Evolutionary conservation across 2,113 vertebrate species (phyloP).

Genomic region (Carollia perspicillata): DNA sequence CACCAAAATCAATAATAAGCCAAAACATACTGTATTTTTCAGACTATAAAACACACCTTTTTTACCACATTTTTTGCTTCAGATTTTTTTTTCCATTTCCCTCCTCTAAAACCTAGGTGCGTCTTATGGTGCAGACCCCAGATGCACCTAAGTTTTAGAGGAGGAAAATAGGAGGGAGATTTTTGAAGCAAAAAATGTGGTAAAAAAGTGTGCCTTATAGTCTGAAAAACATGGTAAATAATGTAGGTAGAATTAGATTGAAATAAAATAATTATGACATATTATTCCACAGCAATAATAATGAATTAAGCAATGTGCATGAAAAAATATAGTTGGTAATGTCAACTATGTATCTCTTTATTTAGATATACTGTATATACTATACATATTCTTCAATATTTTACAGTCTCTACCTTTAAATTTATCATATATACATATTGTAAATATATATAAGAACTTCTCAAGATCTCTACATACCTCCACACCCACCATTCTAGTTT

Average conservation of each 20-base stretch:
- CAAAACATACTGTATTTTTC: background rate
- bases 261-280: background rate
- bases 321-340: background rate
- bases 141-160: too few species aligned
- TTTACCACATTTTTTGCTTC: too few species aligned
- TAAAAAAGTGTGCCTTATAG: too few species aligned
- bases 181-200: too few species aligned
- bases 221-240: background rate
- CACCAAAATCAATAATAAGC: background rate
- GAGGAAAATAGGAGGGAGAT: too few species aligned
- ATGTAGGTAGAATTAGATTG: background rate
- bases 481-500: background rate
- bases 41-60: too few species aligned
- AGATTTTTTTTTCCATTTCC: too few species aligned
- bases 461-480: background rate
- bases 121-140: too few species aligned
- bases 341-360: background rate
- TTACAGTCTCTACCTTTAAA: background rate
- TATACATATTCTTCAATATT: background rate
- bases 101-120: too few species aligned
- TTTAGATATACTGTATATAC: background rate
- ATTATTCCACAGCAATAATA: background rate
- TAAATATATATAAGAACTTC: background rate
- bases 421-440: background rate
- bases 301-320: background rate